Evolutionary conservation across 2,113 vertebrate genomes (phyloP), one percentile per base, ranked within the genome.

Genomic region (Micronisus gabar): DNA sequence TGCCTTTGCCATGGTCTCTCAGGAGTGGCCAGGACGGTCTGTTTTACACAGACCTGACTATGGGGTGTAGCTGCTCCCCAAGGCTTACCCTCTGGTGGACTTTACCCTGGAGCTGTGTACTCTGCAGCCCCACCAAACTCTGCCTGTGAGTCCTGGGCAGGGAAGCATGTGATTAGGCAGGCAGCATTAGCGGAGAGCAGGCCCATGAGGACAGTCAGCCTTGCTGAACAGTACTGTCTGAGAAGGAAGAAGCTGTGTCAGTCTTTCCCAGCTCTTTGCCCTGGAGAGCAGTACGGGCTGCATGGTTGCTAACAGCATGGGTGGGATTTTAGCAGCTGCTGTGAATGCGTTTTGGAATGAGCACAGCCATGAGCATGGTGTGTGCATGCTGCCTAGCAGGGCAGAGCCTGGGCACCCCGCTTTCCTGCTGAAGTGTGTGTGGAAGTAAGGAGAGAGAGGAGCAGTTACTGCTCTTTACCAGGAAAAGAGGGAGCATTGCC

Each of bases 141-240:
- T 68, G 19, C 43, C 70, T n/a, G 23, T 7, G 61, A 16, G 47
- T 22, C 22, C 55, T 29, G 67, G 63, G 15, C 61, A 90, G 95
- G 70, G 68, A 29, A 40, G 58, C 29, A 8, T 1, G 2, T 13
- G 43, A 25, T 29, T 10, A 19, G 25, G 20, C n/a, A 32, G 56
- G 68, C 41, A 62, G 63, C n/a, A 0, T 9, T 13, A 0, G 2
- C 13, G 3, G 25, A 26, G 40, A 66, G 40, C 62, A 43, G 53
- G 52, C 20, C n/a, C 3, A 0, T 15, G 66, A 34, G 59, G 55
- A 47, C 56, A 13, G 20, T 34, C 83, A 71, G 63, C 68, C 75
- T 13, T 32, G 15, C 58, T 61, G 74, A 40, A 3, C 8, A 2
- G 20, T 13, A 17, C n/a, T 76, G 4, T 20, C 38, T 1, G 3